A percentile compares a stretch with the other conserved stretches of the same genome.
phyloP scores from a whole-genome alignment of 2,113 vertebrate genomes.

The Lophura nycthemera region DNA sequence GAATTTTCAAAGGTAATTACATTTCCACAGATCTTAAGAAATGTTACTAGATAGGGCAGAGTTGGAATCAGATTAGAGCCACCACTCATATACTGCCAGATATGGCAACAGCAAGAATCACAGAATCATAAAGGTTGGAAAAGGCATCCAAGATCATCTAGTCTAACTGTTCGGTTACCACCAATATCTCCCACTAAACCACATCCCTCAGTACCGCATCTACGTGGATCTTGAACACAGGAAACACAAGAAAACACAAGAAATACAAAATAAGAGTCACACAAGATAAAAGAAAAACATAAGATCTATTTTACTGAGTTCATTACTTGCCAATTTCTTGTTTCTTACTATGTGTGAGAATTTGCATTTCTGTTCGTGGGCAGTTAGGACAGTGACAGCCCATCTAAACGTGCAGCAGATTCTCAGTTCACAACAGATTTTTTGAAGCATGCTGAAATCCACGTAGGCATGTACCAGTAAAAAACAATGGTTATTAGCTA shows the following conservation, averaged over 20 bases:
- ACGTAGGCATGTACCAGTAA: neutral
- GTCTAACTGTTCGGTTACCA: too few species aligned
- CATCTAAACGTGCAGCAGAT: neutral
- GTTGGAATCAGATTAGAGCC: neutral
- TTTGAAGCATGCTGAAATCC: neutral
- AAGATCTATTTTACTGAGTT: neutral
- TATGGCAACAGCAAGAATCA: neutral
- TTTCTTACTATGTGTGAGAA: neutral
- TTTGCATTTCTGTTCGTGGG: neutral
- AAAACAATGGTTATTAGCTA: neutral
- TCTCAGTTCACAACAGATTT: neutral
- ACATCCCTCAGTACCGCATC: too few species aligned
- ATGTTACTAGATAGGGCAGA: neutral
- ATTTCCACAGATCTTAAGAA: neutral
- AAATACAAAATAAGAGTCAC: neutral
- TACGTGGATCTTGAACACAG: too few species aligned
- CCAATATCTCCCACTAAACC: too few species aligned
- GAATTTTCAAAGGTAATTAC: neutral
- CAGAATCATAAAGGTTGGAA: too few species aligned
- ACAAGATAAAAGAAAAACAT: neutral
- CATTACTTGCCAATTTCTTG: neutral
- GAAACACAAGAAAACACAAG: too few species aligned
- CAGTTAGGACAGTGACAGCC: neutral
- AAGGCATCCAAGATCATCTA: too few species aligned
- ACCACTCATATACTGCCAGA: neutral